Percentiles rank a stretch among this genome's conserved stretches.
phyloP scores from a whole-genome alignment of 2,797 vertebrate species.

The Cetoscarus ocellatus region DNA sequence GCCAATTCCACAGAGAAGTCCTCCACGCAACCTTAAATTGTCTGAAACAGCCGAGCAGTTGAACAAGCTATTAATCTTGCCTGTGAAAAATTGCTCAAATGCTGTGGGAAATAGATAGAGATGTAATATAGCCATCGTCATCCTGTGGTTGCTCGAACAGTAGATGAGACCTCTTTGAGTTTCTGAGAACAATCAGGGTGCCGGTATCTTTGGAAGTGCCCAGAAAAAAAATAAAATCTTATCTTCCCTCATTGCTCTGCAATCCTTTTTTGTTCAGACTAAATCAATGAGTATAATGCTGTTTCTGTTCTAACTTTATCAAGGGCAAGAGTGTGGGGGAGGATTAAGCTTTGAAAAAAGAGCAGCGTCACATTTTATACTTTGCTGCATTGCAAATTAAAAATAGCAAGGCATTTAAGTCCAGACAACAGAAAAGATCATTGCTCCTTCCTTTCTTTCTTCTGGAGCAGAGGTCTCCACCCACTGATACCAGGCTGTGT shows the following conservation, averaged over 20 bases:
- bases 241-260: constrained; percentile 62
- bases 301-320: constrained; percentile 49
- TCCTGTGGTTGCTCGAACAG: constrained; percentile 67
- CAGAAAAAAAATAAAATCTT: constrained; percentile 62
- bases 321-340: constrained; percentile 40
- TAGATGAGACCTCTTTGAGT: constrained; percentile 71
- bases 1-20: constrained; percentile 54
- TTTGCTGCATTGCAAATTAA: not conserved
- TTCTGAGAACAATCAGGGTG: constrained; percentile 73
- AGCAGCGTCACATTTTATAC: constrained; percentile 1
- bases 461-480: too few species aligned
- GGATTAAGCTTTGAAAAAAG: constrained; percentile 26
- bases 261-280: constrained; percentile 58
- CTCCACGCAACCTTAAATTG: constrained; percentile 56
- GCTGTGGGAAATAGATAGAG: constrained; percentile 75
- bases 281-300: constrained; percentile 59
- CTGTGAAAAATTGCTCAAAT: constrained; percentile 68
- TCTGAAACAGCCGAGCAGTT: constrained; percentile 43
- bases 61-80: constrained; percentile 69
- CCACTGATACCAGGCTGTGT: too few species aligned
- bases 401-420: constrained; percentile 26
- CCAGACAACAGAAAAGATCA: constrained; percentile 23
- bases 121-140: constrained; percentile 64
- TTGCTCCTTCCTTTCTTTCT: constrained; percentile 4
- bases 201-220: constrained; percentile 63